These are phyloP conservation scores for Phyllotreta striolata DNA, from an alignment of 2,888 invertebrate species.

Conservation along the genomic window DNA sequence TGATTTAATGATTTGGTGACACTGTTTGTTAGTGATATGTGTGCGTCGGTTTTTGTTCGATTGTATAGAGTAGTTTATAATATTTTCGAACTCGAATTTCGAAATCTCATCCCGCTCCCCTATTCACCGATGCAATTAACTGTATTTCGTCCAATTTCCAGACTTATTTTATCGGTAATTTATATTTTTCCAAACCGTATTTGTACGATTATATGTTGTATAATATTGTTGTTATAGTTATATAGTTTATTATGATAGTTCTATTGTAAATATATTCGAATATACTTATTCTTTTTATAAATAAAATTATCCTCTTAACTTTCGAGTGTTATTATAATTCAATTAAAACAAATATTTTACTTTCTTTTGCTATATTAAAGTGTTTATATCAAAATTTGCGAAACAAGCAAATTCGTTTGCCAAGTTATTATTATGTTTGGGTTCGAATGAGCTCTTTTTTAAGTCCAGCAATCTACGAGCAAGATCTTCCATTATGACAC, in stretches of 20 bases:
- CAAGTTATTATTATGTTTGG: conserved; percentile 86
- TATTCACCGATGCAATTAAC: conserved; percentile 52
- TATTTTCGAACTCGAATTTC: background rate
- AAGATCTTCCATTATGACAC: conserved; percentile 78
- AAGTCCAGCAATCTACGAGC: conserved; percentile 71
- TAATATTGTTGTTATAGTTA: conserved; percentile 60
- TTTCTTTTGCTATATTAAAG: conserved; percentile 41
- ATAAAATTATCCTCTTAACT: conserved; percentile 34
- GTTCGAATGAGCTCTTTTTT: conserved; percentile 74
- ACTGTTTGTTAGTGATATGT: no score
- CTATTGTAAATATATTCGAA: conserved; percentile 53
- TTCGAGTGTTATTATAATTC: background rate
- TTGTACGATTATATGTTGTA: conserved; percentile 53
- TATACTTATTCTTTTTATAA: conserved; percentile 45
- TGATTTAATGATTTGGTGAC: no score
- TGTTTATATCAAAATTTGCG: conserved; percentile 83
- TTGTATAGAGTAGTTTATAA: conserved; percentile 6
- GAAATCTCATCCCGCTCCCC: conserved; percentile 26
- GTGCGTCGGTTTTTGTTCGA: background rate
- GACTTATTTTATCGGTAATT: conserved; percentile 47
- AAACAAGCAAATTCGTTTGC: conserved; percentile 94
- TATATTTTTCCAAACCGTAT: conserved; percentile 49
- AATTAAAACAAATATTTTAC: no score
- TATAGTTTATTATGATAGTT: conserved; percentile 59
- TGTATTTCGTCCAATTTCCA: conserved; percentile 53